Base-by-base conservation (phyloP, 2,113 vertebrate species). In the Oreochromis tanganicae region DNA sequence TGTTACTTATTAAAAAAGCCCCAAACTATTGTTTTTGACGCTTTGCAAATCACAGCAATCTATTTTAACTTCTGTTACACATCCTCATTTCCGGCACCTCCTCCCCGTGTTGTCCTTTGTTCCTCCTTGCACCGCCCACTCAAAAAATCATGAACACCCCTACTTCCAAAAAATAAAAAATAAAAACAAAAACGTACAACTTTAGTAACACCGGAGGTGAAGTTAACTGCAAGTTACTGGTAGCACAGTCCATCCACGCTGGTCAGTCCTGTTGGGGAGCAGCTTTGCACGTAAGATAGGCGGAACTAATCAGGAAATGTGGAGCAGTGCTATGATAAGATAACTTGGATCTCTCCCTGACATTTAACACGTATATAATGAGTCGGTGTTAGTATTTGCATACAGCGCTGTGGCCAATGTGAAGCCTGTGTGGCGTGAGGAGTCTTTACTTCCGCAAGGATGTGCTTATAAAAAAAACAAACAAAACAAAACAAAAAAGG, bases 381-480 rank as follows among this genome's bases (percentile, higher is more conserved):
- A 66, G 32, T n/a, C 34, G 34, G 34, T 2, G 34, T n/a, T 38
- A 2, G 24, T 48, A 7, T 48, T 48, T 29, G 43, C 24, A 2
- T 75, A 48, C 43, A 29, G 14, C 24, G 43, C 2, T 29, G 43
- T 48, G 43, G 14, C 29, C 24, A 48, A 17, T 17, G 14, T 17
- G 68, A 17, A 48, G 21, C 21, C 68, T 48, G 9, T 73, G 8
- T 75, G 27, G 71, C 1, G 71, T 48, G 21, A 48, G 24, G 14
- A 11, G 68, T 0, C 16, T 75, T 48, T 50, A 75, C 9, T 48
- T 50, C 43, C 16, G 71, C 24, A 29, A 29, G 0, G 3, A 48
- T 48, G 1, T 7, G 71, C 24, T 19, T 75, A 4, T 29, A 7
- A 7, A 0, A 3, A 1, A 56, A 9, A 4, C 21, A 21, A 21